Evolutionary conservation across 2,797 vertebrate species (phyloP).

Genomic region (Pipistrellus pygmaeus): DNA sequence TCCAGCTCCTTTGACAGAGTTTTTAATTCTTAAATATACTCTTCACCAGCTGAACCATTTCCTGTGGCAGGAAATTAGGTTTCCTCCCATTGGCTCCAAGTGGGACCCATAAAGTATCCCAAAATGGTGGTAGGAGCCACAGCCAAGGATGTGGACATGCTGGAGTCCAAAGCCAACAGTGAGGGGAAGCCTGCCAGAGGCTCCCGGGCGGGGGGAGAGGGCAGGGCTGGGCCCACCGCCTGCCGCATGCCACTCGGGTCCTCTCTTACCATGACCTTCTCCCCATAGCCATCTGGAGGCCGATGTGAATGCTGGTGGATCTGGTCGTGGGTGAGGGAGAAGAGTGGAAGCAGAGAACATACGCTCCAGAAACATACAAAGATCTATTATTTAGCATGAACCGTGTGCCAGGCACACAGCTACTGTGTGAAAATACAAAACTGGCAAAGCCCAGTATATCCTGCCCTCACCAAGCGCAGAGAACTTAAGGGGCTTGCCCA

Average conservation of each 20-base stretch:
- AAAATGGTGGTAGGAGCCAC: not conserved
- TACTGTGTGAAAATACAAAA: fast-evolving
- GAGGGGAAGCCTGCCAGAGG: not conserved
- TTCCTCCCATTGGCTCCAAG: slow-evolving; percentile 78
- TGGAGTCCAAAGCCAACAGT: not conserved
- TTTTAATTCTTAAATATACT: slow-evolving; percentile 47
- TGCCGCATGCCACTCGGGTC: not conserved
- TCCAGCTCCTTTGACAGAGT: slow-evolving; percentile 14
- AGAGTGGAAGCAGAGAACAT: not conserved
- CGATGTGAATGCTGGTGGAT: not conserved
- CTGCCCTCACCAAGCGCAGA: not conserved
- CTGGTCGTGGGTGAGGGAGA: not conserved
- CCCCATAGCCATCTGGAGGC: not conserved
- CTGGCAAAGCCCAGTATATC: fast-evolving
- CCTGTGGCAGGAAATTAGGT: slow-evolving; percentile 70
- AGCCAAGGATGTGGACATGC: slow-evolving; percentile 47
- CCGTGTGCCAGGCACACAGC: fast-evolving
- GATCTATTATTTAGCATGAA: not conserved
- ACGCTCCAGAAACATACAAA: not conserved
- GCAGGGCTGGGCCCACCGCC: not conserved
- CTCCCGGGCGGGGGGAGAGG: not conserved
- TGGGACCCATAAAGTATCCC: slow-evolving; percentile 53
- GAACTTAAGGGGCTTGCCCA: not conserved
- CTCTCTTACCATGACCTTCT: not conserved
- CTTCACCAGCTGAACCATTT: slow-evolving; percentile 67